phyloP scores from a whole-genome alignment of 2,113 vertebrate species.

The Kobus ellipsiprymnus region DNA sequence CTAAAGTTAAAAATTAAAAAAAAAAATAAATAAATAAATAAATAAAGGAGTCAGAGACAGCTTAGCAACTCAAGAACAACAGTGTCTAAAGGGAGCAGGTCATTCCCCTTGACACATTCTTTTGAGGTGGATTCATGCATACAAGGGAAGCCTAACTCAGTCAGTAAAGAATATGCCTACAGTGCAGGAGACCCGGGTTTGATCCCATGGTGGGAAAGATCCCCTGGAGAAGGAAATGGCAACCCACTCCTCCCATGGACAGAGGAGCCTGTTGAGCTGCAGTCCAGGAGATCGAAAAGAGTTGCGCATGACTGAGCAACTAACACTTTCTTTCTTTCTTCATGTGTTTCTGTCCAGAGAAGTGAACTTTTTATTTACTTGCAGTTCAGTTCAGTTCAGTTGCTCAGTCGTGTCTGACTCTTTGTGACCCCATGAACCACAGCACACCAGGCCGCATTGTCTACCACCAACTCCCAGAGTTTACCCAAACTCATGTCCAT shows the following conservation, averaged over 20 bases:
- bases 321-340: not conserved
- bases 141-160: not conserved
- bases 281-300: not conserved
- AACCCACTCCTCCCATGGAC: not conserved
- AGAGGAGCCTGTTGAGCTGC: not conserved
- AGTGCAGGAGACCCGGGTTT: not conserved
- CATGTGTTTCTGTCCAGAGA: not conserved
- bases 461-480: not conserved
- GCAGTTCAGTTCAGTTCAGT: not conserved
- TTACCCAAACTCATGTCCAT: not conserved
- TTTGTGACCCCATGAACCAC: rapidly evolving
- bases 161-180: not conserved
- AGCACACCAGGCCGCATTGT: rapidly evolving
- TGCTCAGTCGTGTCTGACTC: not conserved
- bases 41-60: not conserved
- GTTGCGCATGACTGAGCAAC: not conserved
- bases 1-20: too few species aligned
- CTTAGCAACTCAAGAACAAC: not conserved
- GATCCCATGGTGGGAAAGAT: not conserved
- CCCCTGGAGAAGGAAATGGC: not conserved
- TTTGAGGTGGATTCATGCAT: not conserved
- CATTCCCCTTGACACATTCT: not conserved
- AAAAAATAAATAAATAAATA: too few species aligned
- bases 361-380: not conserved
- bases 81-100: not conserved